A percentile compares a stretch with the other conserved stretches of the same genome.
phyloP scores from a whole-genome alignment of 2,113 vertebrate genomes.

The Puntigrus tetrazona region DNA sequence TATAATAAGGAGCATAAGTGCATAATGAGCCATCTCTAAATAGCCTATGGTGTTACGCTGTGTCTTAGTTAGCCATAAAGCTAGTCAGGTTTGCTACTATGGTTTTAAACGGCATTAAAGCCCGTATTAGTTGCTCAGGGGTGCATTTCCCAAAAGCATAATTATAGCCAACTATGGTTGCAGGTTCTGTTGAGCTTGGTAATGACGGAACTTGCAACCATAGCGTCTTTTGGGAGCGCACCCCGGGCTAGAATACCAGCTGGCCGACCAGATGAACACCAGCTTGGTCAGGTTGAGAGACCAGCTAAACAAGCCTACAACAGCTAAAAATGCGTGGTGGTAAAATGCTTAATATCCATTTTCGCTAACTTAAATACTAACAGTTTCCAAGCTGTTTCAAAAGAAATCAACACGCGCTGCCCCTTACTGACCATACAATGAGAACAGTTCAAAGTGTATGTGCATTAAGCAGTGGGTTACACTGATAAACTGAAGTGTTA shows the following conservation, averaged over 20 bases:
- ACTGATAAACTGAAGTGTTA: slow-evolving; percentile 51
- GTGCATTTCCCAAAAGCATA: no score
- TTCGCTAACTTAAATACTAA: not conserved
- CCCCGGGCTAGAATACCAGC: not conserved
- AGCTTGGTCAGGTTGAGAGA: not conserved
- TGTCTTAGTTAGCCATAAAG: not conserved
- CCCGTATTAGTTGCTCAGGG: not conserved
- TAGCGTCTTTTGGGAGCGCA: not conserved
- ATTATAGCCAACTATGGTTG: no score
- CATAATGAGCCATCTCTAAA: no score
- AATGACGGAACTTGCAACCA: no score
- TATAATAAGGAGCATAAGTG: no score
- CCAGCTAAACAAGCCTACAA: not conserved
- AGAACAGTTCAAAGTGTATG: slow-evolving; percentile 27
- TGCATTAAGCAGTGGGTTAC: slow-evolving; percentile 49
- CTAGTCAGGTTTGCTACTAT: not conserved
- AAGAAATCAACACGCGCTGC: not conserved
- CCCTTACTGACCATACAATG: not conserved
- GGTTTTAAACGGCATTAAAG: not conserved
- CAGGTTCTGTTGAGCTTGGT: no score
- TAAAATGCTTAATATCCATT: not conserved
- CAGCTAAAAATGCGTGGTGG: not conserved
- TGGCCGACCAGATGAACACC: not conserved
- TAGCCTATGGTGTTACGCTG: not conserved
- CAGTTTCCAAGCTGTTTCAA: not conserved